These are phyloP conservation scores for Callimorpha dominula DNA, from an alignment of 2,888 invertebrate species.

Conservation along the genomic window DNA sequence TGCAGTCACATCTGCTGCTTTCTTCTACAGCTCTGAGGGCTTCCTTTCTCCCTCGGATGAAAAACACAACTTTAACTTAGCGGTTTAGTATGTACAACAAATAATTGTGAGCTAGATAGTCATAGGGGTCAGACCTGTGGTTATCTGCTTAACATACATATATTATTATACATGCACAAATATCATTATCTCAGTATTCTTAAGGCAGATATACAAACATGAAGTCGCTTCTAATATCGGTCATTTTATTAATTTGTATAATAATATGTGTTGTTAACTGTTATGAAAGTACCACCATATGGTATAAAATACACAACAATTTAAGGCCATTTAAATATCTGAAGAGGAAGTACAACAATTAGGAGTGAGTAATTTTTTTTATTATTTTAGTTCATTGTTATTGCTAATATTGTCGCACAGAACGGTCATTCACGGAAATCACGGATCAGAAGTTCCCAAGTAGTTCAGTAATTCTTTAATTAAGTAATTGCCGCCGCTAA, in stretches of 20 bases:
- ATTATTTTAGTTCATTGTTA: no score
- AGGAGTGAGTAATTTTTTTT: not conserved
- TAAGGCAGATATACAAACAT: not conserved
- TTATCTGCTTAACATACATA: not conserved
- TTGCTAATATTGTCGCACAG: no score
- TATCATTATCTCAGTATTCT: not conserved
- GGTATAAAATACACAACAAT: not conserved
- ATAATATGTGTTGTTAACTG: not conserved
- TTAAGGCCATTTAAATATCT: not conserved
- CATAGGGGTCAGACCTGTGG: not conserved
- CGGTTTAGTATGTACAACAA: not conserved
- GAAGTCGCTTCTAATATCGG: not conserved
- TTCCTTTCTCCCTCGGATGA: no score
- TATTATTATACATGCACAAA: not conserved
- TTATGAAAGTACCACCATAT: not conserved
- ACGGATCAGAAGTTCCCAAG: not conserved
- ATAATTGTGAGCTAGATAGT: not conserved
- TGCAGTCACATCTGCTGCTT: not conserved
- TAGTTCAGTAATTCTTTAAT: not conserved
- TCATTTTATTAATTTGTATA: slow-evolving; percentile 1
- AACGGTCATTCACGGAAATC: not conserved
- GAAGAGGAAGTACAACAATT: not conserved
- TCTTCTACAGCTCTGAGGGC: not conserved
- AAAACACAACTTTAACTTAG: no score
- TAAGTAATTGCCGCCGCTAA: not conserved